A percentile compares a stretch with the other conserved stretches of the same genome.
phyloP scores from a whole-genome alignment of 2,888 invertebrate genomes.

The Eudasyphora cyanicolor region DNA sequence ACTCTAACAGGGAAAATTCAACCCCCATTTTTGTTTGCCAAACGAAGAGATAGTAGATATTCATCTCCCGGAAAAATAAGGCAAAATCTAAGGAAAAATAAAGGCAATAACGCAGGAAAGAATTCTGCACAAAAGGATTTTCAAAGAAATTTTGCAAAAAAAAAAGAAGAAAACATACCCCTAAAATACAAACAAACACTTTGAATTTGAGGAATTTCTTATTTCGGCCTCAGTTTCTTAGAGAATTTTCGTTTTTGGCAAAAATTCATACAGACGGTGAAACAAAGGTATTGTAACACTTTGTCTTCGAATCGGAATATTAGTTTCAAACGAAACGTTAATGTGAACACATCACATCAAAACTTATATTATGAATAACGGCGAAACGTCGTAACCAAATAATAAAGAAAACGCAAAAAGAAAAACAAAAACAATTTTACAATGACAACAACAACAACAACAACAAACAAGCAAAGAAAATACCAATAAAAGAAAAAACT shows the following conservation, averaged over 20 bases:
- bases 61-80: slow-evolving; percentile 42
- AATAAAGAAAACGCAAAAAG: slow-evolving; percentile 47
- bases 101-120: slow-evolving; percentile 46
- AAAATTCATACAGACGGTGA: slow-evolving; percentile 33
- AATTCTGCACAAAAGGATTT: slow-evolving; percentile 7
- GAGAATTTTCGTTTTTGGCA: neutral
- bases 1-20: slow-evolving; percentile 35
- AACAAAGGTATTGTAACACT: slow-evolving; percentile 60
- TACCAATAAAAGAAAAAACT: neutral
- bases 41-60: slow-evolving; percentile 39
- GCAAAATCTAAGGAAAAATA: slow-evolving; percentile 47
- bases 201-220: slow-evolving; percentile 14
- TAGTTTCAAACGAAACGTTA: slow-evolving; percentile 80
- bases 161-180: slow-evolving; percentile 51
- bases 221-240: neutral
- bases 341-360: slow-evolving; percentile 71
- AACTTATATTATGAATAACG: too few relatives aligned
- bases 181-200: slow-evolving; percentile 46
- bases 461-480: slow-evolving; percentile 36
- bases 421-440: neutral
- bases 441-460: slow-evolving; percentile 17
- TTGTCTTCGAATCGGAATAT: slow-evolving; percentile 64
- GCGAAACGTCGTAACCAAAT: too few relatives aligned
- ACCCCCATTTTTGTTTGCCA: slow-evolving; percentile 36
- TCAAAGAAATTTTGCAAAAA: slow-evolving; percentile 13